Evolutionary conservation across 2,888 invertebrate species (phyloP).

Genomic region (Elaeidobius kamerunicus): DNA sequence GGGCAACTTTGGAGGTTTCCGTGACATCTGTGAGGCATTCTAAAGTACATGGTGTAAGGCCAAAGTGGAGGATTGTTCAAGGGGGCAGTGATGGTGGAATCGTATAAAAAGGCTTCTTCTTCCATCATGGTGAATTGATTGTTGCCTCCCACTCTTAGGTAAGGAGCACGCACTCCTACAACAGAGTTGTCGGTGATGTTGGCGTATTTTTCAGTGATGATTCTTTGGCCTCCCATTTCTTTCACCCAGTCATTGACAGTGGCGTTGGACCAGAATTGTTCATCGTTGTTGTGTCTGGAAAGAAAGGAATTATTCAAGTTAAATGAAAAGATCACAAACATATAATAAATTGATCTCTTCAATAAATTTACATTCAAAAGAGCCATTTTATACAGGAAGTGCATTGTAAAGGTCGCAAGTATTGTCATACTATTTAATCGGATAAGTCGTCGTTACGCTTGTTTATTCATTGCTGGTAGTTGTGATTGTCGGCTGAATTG

Average conservation of each 20-base stretch:
- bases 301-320: too few relatives aligned
- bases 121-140: constrained; percentile 98
- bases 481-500: too few relatives aligned
- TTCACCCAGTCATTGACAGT: constrained; percentile 91
- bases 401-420: too few relatives aligned
- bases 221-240: constrained; percentile 92
- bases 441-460: too few relatives aligned
- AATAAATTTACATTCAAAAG: too few relatives aligned
- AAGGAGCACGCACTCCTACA: constrained; percentile 87
- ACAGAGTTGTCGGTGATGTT: constrained; percentile 89
- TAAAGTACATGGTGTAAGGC: constrained; percentile 98
- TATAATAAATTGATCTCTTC: too few relatives aligned
- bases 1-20: constrained; percentile 90
- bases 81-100: constrained; percentile 92
- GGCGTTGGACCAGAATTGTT: constrained; percentile 90
- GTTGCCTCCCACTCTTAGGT: constrained; percentile 89
- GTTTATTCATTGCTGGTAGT: too few relatives aligned
- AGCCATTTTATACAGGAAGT: too few relatives aligned
- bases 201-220: constrained; percentile 85
- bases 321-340: too few relatives aligned
- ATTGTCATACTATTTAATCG: too few relatives aligned
- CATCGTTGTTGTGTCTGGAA: constrained; percentile 83
- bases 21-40: constrained; percentile 92
- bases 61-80: constrained; percentile 89
- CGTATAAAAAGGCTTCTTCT: constrained; percentile 91